These are phyloP conservation scores for Bombus sylvicola DNA, from an alignment of 1,140 invertebrate species.

Conservation along the genomic window DNA sequence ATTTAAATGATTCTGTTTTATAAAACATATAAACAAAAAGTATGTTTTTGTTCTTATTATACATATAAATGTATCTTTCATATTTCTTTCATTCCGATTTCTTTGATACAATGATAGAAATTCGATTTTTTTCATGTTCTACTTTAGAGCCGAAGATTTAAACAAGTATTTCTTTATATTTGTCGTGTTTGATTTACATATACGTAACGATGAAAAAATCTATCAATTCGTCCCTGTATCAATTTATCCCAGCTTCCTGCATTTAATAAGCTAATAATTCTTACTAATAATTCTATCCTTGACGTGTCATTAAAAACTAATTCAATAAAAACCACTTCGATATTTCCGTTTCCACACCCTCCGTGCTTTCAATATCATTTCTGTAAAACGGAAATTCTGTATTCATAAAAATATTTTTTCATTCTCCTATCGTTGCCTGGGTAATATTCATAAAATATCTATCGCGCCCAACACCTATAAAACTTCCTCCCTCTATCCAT, in stretches of 20 bases:
- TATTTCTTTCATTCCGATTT: no score
- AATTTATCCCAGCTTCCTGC: background rate
- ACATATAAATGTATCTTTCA: no score
- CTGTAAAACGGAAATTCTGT: background rate
- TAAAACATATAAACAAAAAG: no score
- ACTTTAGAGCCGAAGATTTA: no score
- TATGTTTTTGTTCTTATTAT: no score
- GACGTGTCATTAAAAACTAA: background rate
- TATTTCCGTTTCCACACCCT: background rate
- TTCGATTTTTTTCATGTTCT: no score
- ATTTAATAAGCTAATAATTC: background rate
- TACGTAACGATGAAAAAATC: background rate
- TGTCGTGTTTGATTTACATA: background rate
- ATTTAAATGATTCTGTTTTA: no score
- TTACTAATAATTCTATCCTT: background rate
- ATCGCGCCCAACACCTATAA: background rate
- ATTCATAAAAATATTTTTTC: background rate
- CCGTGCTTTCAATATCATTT: background rate
- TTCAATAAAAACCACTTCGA: background rate
- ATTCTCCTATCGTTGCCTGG: background rate
- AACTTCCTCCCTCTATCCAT: background rate
- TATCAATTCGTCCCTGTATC: background rate
- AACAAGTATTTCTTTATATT: background rate
- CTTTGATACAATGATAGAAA: no score
- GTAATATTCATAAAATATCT: conserved; percentile 15